Evolutionary conservation across 35 echinoderm and acorn worm genomes (phyloP).

Genomic region (Apostichopus parvimensis): DNA sequence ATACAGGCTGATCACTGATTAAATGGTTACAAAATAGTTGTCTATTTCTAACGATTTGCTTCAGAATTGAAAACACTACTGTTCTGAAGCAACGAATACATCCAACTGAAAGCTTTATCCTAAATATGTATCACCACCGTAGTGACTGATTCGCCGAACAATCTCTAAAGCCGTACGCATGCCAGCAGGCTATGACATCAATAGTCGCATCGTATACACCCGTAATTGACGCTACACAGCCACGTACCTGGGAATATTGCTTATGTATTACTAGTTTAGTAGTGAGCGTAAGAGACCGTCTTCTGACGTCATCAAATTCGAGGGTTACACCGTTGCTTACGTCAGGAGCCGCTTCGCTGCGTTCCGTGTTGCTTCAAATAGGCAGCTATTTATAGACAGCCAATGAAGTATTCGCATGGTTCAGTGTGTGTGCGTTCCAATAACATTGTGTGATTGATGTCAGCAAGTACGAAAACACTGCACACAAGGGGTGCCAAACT

Average conservation of each 20-base stretch:
- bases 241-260: constrained; percentile 32
- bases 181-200: constrained; percentile 38
- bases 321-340: constrained; percentile 40
- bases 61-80: not conserved
- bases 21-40: not conserved
- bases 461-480: constrained; percentile 9
- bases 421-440: constrained; percentile 33
- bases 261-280: constrained; percentile 52
- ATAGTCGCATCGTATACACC: constrained; percentile 34
- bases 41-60: not conserved
- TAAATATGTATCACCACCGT: not conserved
- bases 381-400: constrained; percentile 32
- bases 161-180: constrained; percentile 37
- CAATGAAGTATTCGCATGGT: constrained; percentile 25
- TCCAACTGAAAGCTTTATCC: not conserved
- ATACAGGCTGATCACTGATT: not conserved
- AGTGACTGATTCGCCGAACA: not conserved
- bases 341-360: constrained; percentile 47
- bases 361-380: constrained; percentile 51
- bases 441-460: constrained; percentile 42
- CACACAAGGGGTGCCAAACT: constrained; percentile 11
- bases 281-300: constrained; percentile 35
- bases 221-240: constrained; percentile 34
- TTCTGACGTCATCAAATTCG: constrained; percentile 45
- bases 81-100: not conserved